Evolutionary conservation across 2,888 invertebrate genomes (phyloP), one percentile per base, ranked within the genome.

Genomic region (Metopia argyrocephala): DNA sequence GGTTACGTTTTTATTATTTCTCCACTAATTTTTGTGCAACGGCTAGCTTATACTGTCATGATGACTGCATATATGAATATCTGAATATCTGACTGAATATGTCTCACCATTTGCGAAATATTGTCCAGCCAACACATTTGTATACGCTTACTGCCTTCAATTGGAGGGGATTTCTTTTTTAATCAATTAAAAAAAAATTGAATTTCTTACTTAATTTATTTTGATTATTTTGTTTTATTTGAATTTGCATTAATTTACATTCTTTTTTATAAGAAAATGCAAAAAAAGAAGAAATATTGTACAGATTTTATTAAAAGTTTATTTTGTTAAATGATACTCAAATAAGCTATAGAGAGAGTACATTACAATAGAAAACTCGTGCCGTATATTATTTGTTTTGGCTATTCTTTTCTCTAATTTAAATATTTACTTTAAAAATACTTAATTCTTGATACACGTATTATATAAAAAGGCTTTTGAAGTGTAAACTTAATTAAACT

Each of bases 101-200:
- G n/a, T n/a, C n/a, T n/a, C n/a, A n/a, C n/a, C n/a, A n/a, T n/a
- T n/a, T n/a, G n/a, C n/a, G n/a, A n/a, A n/a, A n/a, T n/a, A n/a
- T n/a, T n/a, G n/a, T n/a, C n/a, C n/a, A n/a, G n/a, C n/a, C n/a
- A n/a, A n/a, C n/a, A n/a, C n/a, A n/a, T n/a, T n/a, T n/a, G n/a
- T n/a, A n/a, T n/a, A n/a, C n/a, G n/a, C n/a, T n/a, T n/a, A n/a
- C n/a, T n/a, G 38, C 2, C 15, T 1, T 38, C 9, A 15, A 38
- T 38, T 3, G 3, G 31, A 31, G 12, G 4, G 9, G 38, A n/a
- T 38, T 15, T 38, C 3, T 38, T 15, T 38, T 79, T 61, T 64
- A 79, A 79, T 75, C 54, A 74, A 65, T 65, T n/a, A 20, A 59
- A 57, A 70, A 65, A 70, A 75, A 48, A 54, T 64, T 57, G 54